Conservation (phyloP, 2,888 invertebrate species). For the Chloroclysta siterata region DNA sequence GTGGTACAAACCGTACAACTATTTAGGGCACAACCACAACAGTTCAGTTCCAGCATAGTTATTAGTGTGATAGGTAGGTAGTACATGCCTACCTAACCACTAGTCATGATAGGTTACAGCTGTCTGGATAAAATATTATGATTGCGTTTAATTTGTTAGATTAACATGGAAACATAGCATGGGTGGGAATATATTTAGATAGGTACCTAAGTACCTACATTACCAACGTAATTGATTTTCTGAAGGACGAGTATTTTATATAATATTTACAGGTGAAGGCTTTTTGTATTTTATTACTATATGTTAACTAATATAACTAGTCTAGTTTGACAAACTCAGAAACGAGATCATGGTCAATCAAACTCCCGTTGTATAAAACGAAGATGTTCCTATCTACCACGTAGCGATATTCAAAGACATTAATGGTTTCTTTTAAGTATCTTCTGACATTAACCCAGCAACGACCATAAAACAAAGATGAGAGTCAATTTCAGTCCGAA, state of each 20-base stretch:
- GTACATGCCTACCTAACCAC: neutral
- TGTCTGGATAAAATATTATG: slow-evolving; percentile 7
- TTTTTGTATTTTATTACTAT: no score
- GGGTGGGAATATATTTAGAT: slow-evolving; percentile 1
- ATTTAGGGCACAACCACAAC: slow-evolving; percentile 63
- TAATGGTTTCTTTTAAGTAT: no score
- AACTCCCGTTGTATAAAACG: no score
- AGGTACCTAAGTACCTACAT: no score
- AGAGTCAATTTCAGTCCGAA: no score
- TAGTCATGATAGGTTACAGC: slow-evolving; percentile 17
- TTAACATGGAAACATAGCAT: slow-evolving; percentile 6
- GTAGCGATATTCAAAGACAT: no score
- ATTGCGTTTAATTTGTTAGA: slow-evolving; percentile 18
- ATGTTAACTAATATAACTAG: no score
- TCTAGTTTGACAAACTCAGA: no score
- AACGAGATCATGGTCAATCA: no score
- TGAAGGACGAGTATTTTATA: neutral
- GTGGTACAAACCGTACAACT: slow-evolving; percentile 70
- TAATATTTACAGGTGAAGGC: neutral
- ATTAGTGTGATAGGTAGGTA: slow-evolving; percentile 22
- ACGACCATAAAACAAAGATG: no score
- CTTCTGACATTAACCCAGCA: no score
- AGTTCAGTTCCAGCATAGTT: slow-evolving; percentile 33
- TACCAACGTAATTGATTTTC: neutral
- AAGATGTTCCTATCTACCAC: no score